A percentile compares a stretch with the other conserved stretches of the same genome.
phyloP scores from a whole-genome alignment of 2,888 invertebrate species.

The Nesidiocoris tenuis region DNA sequence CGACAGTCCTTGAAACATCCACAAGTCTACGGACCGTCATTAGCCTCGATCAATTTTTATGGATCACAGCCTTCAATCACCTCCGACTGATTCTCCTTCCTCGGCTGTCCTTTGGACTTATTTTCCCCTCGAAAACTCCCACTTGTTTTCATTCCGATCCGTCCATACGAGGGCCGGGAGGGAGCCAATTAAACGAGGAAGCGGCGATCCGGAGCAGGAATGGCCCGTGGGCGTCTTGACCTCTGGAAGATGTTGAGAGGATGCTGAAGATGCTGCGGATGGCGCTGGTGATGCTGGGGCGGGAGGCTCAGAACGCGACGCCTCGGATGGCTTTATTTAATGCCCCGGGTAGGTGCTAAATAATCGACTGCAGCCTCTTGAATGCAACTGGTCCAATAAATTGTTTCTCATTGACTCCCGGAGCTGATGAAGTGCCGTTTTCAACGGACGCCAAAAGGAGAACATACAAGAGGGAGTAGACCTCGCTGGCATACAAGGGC shows the following conservation, averaged over 20 bases:
- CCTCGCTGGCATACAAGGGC: not conserved
- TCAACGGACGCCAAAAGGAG: not conserved
- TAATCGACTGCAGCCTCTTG: slow-evolving; percentile 17
- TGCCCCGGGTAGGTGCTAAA: slow-evolving; percentile 14
- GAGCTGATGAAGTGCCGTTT: not conserved
- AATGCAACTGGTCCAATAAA: slow-evolving; percentile 14
- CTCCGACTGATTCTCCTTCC: not conserved
- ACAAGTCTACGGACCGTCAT: no score
- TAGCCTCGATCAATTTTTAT: no score
- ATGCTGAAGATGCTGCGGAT: not conserved
- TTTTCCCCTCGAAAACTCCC: not conserved
- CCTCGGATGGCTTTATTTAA: slow-evolving; percentile 27
- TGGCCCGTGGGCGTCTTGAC: not conserved
- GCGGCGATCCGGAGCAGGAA: not conserved
- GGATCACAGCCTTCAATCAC: not conserved
- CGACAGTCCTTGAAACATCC: no score
- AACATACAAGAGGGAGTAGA: not conserved
- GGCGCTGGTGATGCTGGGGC: no score
- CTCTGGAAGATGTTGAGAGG: not conserved
- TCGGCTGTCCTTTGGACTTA: not conserved
- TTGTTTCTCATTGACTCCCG: not conserved
- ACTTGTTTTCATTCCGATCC: not conserved
- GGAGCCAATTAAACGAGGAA: not conserved
- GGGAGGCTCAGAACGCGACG: slow-evolving; percentile 12
- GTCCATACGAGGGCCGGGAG: not conserved